phyloP scores from a whole-genome alignment of 2,113 vertebrate genomes.

The Cygnus buccinator region DNA sequence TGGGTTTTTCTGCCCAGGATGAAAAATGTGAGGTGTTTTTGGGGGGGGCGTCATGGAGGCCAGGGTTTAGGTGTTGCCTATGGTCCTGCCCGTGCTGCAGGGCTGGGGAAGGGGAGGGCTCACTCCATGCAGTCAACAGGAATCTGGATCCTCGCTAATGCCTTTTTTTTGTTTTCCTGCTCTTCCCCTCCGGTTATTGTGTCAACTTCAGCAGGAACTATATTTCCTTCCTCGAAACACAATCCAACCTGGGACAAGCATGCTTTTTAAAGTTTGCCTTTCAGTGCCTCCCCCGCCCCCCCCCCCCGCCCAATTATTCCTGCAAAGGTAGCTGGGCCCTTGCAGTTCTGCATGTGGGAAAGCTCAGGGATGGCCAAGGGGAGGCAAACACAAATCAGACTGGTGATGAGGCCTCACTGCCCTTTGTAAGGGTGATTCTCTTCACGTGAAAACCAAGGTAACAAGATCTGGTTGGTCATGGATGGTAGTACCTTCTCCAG shows the following conservation, averaged over 20 bases:
- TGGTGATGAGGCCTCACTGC: too few species aligned
- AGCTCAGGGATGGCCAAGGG: fast-evolving
- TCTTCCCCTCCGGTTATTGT: neutral
- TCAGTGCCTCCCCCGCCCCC: too few species aligned
- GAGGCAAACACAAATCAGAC: too few species aligned
- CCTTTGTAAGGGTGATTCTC: neutral
- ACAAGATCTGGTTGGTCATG: fast-evolving
- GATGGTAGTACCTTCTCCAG: neutral
- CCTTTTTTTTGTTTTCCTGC: too few species aligned
- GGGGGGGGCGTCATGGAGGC: neutral
- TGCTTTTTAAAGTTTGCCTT: neutral
- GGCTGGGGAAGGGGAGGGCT: neutral
- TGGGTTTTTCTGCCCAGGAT: neutral
- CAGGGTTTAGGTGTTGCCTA: neutral
- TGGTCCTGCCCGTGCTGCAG: fast-evolving
- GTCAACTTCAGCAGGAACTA: neutral
- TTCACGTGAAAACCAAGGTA: neutral
- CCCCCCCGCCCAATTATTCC: too few species aligned
- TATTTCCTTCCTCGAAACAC: neutral
- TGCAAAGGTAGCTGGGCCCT: too few species aligned
- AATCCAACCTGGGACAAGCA: neutral
- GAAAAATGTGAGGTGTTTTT: neutral
- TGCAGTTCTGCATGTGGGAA: fast-evolving
- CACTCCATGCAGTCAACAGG: fast-evolving
- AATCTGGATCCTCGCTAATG: neutral